phyloP scores from a whole-genome alignment of 2,113 vertebrate species.

The Salvelinus fontinalis region DNA sequence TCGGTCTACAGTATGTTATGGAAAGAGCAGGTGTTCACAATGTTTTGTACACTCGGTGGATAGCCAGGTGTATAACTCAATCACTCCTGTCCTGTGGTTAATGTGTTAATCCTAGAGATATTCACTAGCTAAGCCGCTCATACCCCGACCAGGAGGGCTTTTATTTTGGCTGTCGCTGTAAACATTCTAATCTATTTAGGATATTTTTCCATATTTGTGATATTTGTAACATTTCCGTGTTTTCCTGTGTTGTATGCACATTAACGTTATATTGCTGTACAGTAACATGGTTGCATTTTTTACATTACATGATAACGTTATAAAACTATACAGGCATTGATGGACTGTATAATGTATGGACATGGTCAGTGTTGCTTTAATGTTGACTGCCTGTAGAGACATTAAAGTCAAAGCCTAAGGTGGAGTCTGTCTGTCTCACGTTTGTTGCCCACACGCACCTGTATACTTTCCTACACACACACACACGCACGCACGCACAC shows the following conservation, averaged over 20 bases:
- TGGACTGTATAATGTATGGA: neutral
- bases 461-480: slow-evolving; percentile 16
- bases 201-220: neutral
- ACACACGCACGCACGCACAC: neutral
- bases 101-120: neutral
- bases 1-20: too few species aligned
- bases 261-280: slow-evolving; percentile 6
- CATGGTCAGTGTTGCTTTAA: neutral
- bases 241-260: slow-evolving; percentile 10
- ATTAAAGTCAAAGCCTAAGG: neutral
- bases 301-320: neutral
- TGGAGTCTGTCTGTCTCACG: neutral
- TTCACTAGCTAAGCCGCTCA: too few species aligned
- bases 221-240: neutral
- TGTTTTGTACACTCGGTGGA: too few species aligned
- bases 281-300: neutral
- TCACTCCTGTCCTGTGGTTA: neutral
- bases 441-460: neutral
- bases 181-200: too few species aligned
- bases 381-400: neutral
- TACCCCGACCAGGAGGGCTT: neutral
- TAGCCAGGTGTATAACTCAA: neutral
- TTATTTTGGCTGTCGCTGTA: too few species aligned
- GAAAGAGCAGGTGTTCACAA: too few species aligned
- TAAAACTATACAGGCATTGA: neutral